A percentile compares a stretch with the other conserved stretches of the same genome.
Evolutionary conservation across 2,888 invertebrate species (phyloP).

Genomic region (Callyntrura guangdongensis): DNA sequence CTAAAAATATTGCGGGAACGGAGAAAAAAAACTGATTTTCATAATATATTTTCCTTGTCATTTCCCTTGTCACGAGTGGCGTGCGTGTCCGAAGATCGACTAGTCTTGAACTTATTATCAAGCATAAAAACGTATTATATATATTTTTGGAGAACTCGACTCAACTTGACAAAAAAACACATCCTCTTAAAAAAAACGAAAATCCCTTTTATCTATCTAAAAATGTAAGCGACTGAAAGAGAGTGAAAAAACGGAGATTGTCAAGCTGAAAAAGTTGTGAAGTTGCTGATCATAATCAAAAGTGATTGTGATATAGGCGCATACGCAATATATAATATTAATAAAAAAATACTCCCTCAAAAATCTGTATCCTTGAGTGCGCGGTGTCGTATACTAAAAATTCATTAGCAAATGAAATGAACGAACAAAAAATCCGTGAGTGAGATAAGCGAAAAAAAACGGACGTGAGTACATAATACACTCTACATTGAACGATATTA

Average conservation of each 20-base stretch:
- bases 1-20: neutral
- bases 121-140: slow-evolving; percentile 8
- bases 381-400: slow-evolving; percentile 41
- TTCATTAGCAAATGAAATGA: slow-evolving; percentile 62
- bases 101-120: neutral
- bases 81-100: slow-evolving; percentile 60
- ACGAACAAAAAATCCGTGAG: slow-evolving; percentile 31
- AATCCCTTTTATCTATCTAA: neutral
- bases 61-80: slow-evolving; percentile 59
- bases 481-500: slow-evolving; percentile 34
- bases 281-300: slow-evolving; percentile 67
- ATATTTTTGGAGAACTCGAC: slow-evolving; percentile 17
- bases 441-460: slow-evolving; percentile 17
- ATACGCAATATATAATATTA: slow-evolving; percentile 37
- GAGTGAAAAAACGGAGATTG: slow-evolving; percentile 20
- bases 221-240: slow-evolving; percentile 24
- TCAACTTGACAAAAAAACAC: slow-evolving; percentile 55
- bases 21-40: slow-evolving; percentile 45
- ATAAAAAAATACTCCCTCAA: neutral
- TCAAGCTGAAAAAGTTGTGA: slow-evolving; percentile 46
- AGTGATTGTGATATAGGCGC: slow-evolving; percentile 62
- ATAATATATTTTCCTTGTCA: slow-evolving; percentile 61
- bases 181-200: slow-evolving; percentile 36
- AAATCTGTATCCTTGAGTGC: too few species aligned
- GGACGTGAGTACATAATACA: slow-evolving; percentile 50